A percentile compares a stretch with the other conserved stretches of the same genome.
Evolutionary conservation across 2,888 invertebrate species (phyloP).

Genomic region (Seira musarum): DNA sequence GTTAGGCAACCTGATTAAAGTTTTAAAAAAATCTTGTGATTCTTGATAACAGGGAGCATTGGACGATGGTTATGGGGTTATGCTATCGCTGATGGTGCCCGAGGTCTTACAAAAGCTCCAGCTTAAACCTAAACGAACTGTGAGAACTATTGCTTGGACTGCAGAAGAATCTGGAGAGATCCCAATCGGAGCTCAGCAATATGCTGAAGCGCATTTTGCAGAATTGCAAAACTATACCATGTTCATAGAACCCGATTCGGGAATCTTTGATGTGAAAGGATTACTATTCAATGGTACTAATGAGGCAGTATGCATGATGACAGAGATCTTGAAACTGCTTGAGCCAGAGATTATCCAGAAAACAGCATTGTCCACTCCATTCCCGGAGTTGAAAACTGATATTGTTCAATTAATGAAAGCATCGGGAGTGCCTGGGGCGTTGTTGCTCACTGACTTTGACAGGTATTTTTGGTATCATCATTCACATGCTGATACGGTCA

Average conservation of each 20-base stretch:
- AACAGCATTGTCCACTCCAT: slow-evolving; percentile 81
- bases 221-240: slow-evolving; percentile 79
- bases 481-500: slow-evolving; percentile 82
- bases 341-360: slow-evolving; percentile 77
- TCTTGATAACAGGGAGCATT: slow-evolving; percentile 90
- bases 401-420: slow-evolving; percentile 78
- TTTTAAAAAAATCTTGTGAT: too few species aligned
- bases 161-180: slow-evolving; percentile 85
- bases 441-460: slow-evolving; percentile 79
- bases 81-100: slow-evolving; percentile 84
- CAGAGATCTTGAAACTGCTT: slow-evolving; percentile 79
- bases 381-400: slow-evolving; percentile 17
- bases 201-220: slow-evolving; percentile 77
- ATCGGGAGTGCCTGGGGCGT: slow-evolving; percentile 79
- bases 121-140: slow-evolving; percentile 79
- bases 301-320: slow-evolving; percentile 79
- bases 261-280: slow-evolving; percentile 81
- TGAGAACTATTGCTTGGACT: slow-evolving; percentile 86
- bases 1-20: too few species aligned
- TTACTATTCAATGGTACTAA: slow-evolving; percentile 77
- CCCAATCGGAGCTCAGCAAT: slow-evolving; percentile 75
- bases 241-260: slow-evolving; percentile 87
- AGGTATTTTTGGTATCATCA: slow-evolving; percentile 78
- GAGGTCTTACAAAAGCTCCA: slow-evolving; percentile 79
- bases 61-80: slow-evolving; percentile 88